Evolutionary conservation across 2,888 invertebrate species (phyloP).

Genomic region (Belgica antarctica): DNA sequence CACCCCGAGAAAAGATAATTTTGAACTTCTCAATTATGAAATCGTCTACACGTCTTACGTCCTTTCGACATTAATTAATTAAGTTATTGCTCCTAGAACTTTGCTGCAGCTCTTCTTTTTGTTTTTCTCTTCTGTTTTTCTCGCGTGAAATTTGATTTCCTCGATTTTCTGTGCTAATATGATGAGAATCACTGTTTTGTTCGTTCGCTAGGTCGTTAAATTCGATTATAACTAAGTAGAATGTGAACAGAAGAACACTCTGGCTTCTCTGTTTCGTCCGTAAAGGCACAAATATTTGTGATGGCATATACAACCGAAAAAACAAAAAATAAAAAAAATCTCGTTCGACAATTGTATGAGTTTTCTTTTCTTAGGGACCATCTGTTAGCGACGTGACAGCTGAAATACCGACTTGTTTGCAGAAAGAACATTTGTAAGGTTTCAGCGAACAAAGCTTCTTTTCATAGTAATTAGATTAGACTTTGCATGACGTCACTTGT

Average conservation of each 20-base stretch:
- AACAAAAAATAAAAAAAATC: no score
- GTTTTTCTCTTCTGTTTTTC: no score
- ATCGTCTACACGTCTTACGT: background rate
- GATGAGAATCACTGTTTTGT: conserved; percentile 43
- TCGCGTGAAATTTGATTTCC: background rate
- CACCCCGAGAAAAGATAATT: no score
- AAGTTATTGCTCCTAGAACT: background rate
- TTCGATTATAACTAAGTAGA: conserved; percentile 43
- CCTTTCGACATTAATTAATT: background rate
- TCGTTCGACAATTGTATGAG: conserved; percentile 11
- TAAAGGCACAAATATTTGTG: background rate
- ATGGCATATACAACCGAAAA: background rate
- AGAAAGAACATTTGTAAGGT: no score
- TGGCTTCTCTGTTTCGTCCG: background rate
- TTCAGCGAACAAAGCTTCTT: no score
- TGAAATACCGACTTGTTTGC: no score
- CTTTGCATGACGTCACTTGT: no score
- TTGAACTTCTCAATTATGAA: no score
- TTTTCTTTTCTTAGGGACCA: conserved; percentile 8
- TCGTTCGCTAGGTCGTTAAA: conserved; percentile 43
- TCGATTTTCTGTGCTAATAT: conserved; percentile 20
- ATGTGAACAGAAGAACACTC: conserved; percentile 21
- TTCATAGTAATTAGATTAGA: no score
- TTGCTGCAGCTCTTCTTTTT: background rate
- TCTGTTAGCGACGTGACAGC: no score